Evolutionary conservation across 2,797 vertebrate genomes (phyloP).

Genomic region (Clarias laeviceps): DNA sequence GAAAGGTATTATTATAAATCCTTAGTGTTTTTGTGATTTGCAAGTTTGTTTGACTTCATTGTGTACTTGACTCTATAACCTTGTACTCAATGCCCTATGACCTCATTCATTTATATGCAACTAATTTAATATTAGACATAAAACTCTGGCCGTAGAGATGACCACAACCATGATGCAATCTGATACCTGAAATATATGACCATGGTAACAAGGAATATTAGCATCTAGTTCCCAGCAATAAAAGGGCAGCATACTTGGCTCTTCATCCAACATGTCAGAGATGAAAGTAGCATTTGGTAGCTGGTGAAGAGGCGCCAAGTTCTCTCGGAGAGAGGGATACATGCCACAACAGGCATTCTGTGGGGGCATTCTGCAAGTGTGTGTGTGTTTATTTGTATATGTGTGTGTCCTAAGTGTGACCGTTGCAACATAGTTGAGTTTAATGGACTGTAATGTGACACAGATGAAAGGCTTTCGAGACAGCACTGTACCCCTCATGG

Average conservation of each 20-base stretch:
- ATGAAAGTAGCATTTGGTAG: conserved; percentile 21
- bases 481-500: conserved; percentile 17
- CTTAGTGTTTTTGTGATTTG: background rate
- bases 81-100: conserved; percentile 16
- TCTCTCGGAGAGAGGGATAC: conserved; percentile 59
- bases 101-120: conserved; percentile 30
- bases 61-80: background rate
- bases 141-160: conserved; percentile 21
- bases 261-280: conserved; percentile 25
- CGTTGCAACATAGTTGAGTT: conserved; percentile 10
- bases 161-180: conserved; percentile 6
- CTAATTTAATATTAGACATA: conserved; percentile 36
- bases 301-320: conserved; percentile 25
- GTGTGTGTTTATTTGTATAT: conserved; percentile 19
- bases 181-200: conserved; percentile 29
- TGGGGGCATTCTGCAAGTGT: conserved; percentile 37
- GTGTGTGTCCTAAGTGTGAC: conserved; percentile 31
- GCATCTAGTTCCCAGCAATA: conserved; percentile 53
- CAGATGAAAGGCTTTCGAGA: conserved; percentile 37
- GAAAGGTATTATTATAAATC: too few species aligned
- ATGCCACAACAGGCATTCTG: conserved; percentile 59
- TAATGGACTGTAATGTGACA: conserved; percentile 46
- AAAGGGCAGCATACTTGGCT: conserved; percentile 54
- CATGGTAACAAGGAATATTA: conserved; percentile 49
- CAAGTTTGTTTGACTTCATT: background rate